Evolutionary conservation across 2,113 vertebrate species (phyloP), one percentile per base, ranked within the genome.

Genomic region (Chloropsis cyanopogon): DNA sequence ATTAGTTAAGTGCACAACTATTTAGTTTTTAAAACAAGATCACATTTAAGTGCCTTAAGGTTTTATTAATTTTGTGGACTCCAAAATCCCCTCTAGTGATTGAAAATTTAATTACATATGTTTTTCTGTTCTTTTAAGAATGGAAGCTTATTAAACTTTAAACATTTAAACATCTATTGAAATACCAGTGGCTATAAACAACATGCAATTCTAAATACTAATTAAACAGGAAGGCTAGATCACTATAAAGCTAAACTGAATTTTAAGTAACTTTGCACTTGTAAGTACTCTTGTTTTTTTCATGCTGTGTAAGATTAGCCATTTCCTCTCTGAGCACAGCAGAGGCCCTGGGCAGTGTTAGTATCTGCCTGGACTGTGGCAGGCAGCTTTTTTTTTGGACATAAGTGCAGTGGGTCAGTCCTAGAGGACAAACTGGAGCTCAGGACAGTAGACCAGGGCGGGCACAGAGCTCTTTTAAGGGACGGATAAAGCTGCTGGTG

Each of bases 91-190:
- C 75, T 75, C 42, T 93, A 96, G 95, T 98, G 97, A 98, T 97
- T 97, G 96, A 97, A 97, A 97, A 96, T 97, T 96, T 98, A 98
- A 98, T 98, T 98, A 98, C 95, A 94, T 83, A 39, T 85, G 41
- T 93, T 97, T 97, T 96, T 96, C 92, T 96, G 28, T 92, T 97
- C 93, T 96, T 97, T 92, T 91, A 96, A 97, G 95, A 97, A 96
- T 82, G 91, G 80, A 95, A 95, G 93, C 97, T 97, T 97, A 97
- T 98, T 97, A 97, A 98, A 98, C 95, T 97, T 98, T 92, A 97
- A 97, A 95, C 96, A 94, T 94, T 98, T 97, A 97, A 97, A 84
- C 86, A 85, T 97, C 97, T 97, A 97, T 96, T 97, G 96, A 96
- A 97, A 97, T 97, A 97, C 97, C 95, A 97, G 91, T 97, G 94